These are phyloP conservation scores for Himalopsyche kuldschensis DNA, from an alignment of 2,888 invertebrate species.

Conservation along the genomic window DNA sequence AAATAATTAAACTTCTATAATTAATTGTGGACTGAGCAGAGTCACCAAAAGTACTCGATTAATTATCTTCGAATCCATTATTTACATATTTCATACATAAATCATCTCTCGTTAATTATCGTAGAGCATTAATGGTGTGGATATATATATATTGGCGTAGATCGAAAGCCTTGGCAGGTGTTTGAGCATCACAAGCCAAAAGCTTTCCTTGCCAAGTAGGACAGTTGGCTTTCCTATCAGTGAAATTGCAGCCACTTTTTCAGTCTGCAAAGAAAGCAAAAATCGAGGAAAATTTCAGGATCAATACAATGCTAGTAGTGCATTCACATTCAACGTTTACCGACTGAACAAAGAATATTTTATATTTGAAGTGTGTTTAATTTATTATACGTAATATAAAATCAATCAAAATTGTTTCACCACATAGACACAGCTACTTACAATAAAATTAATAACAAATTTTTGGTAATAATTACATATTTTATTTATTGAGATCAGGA, in stretches of 20 bases:
- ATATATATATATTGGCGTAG: neutral
- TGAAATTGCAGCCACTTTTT: neutral
- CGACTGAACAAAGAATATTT: too few relatives aligned
- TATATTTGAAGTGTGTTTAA: too few relatives aligned
- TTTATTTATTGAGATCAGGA: too few relatives aligned
- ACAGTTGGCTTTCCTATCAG: neutral
- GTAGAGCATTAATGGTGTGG: neutral
- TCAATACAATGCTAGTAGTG: neutral
- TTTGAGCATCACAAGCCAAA: neutral
- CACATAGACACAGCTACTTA: too few relatives aligned
- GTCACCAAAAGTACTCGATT: too few relatives aligned
- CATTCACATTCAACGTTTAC: neutral
- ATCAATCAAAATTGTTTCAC: too few relatives aligned
- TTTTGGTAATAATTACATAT: too few relatives aligned
- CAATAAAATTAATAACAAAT: too few relatives aligned
- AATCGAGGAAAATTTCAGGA: neutral
- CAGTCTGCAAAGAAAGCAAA: neutral
- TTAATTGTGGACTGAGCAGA: too few relatives aligned
- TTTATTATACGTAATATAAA: too few relatives aligned
- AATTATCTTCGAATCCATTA: too few relatives aligned
- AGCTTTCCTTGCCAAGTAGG: neutral
- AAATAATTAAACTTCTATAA: too few relatives aligned
- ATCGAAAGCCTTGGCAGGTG: neutral
- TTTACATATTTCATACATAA: neutral
- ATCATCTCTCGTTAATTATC: neutral